Base-by-base conservation (phyloP, 2,888 invertebrate genomes). In the Macroteleia sp. region DNA sequence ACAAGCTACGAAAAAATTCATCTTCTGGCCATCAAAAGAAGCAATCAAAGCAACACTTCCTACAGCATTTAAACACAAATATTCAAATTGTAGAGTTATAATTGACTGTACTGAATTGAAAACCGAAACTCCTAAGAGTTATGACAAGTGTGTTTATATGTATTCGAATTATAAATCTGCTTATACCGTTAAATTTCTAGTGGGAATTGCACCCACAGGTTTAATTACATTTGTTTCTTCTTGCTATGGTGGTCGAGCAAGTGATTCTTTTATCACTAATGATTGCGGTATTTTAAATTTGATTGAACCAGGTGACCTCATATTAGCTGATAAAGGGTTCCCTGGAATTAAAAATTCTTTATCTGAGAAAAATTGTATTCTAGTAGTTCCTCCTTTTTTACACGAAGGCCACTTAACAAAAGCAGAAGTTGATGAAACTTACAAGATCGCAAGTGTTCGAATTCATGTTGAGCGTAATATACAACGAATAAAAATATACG, bases 301-400 rank as follows among this genome's bases (percentile, higher is more conserved):
- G 28, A 62, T 82, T 16, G 82, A 82, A 66, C 76, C 80, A 9
- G 81, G 81, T 41, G 82, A 81, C 54, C 39, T 77, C 10, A 75
- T 83, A 22, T 17, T 82, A 22, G 77, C 80, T 10, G 77, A 80
- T 61, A 82, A 83, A 70, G 70, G 79, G n/a, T 84, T 81, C 61
- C 76, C 79, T 32, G 34, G 42, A 16, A 83, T 82, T 9, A 56
- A 59, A 70, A 75, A 50, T 14, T 28, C 46, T 48, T 36, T 67
- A 6, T 16, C 44, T 10, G 46, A 67, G 1, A 67, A 56, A 56
- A 39, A 56, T 46, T 14, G 46, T 14, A 30, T 67, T 36, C 19
- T 57, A 46, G 30, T 57, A 12, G 28, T 56, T 17, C 67, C 56
- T 3, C 56, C 67, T 9, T 56, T 67, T 56, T 46, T 48, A 19